Conservation (phyloP, 2,888 invertebrate genomes). For the Ditula angustiorana region DNA sequence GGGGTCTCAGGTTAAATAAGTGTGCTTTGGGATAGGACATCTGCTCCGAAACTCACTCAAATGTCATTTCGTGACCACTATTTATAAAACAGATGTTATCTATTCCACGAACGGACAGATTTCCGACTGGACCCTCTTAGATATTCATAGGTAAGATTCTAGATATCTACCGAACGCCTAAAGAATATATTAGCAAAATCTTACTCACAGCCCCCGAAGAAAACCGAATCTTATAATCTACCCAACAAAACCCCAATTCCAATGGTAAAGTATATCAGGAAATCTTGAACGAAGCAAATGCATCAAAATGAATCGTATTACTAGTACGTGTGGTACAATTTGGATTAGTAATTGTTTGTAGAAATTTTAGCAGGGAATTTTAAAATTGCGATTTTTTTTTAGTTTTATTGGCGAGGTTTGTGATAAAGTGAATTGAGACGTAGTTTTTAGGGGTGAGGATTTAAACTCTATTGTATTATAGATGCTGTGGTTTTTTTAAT, state of each 20-base stretch:
- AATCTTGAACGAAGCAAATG: slow-evolving; percentile 8
- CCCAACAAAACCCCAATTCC: neutral
- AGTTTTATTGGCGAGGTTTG: no score
- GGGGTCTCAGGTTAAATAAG: no score
- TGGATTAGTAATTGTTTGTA: no score
- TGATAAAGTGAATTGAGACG: neutral
- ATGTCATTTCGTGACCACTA: neutral
- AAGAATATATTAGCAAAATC: slow-evolving; percentile 51
- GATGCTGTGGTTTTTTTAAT: no score
- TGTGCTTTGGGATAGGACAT: neutral
- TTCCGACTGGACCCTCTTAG: slow-evolving; percentile 42
- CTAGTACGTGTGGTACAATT: neutral
- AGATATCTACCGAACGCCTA: slow-evolving; percentile 50
- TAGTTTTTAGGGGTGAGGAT: neutral
- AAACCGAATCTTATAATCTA: slow-evolving; percentile 4
- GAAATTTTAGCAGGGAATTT: no score
- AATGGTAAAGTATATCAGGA: neutral
- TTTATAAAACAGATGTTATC: slow-evolving; percentile 29
- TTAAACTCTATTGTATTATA: neutral
- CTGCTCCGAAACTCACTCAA: neutral
- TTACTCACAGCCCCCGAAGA: neutral
- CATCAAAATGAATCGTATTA: slow-evolving; percentile 19
- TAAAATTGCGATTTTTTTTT: no score
- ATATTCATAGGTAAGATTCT: slow-evolving; percentile 56
- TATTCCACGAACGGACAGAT: slow-evolving; percentile 40